phyloP scores from a whole-genome alignment of 2,113 vertebrate species.

The Plotosus lineatus region DNA sequence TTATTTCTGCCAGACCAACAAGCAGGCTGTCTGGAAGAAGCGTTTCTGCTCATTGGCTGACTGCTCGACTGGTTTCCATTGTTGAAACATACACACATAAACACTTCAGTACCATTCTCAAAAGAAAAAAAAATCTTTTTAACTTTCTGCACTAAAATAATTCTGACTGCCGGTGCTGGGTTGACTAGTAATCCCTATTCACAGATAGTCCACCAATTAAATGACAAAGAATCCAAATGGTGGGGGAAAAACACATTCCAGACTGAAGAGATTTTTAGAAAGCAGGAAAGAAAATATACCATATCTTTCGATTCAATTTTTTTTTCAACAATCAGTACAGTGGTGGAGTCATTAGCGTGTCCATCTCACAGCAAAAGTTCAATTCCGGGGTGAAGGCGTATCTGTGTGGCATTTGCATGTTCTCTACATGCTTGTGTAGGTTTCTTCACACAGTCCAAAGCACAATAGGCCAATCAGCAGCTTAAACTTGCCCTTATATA shows the following conservation, averaged over 20 bases:
- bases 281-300: neutral
- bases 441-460: too few species aligned
- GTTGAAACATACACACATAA: constrained; percentile 6
- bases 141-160: neutral
- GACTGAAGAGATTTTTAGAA: neutral
- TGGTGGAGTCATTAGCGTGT: too few species aligned
- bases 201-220: neutral
- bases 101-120: neutral
- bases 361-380: too few species aligned
- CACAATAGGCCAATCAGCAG: too few species aligned
- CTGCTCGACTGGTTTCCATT: constrained; percentile 6
- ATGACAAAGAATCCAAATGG: neutral
- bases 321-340: neutral
- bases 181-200: neutral
- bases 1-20: neutral
- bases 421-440: too few species aligned
- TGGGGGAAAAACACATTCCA: neutral
- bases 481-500: too few species aligned
- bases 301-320: neutral
- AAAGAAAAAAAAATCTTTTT: neutral
- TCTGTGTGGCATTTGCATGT: too few species aligned
- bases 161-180: neutral
- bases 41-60: constrained; percentile 1
- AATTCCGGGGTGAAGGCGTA: too few species aligned
- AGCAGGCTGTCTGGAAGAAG: constrained; percentile 11